Evolutionary conservation across 92 coral and sea anemone genomes (phyloP).

Genomic region (Zoanthus sociatus): DNA sequence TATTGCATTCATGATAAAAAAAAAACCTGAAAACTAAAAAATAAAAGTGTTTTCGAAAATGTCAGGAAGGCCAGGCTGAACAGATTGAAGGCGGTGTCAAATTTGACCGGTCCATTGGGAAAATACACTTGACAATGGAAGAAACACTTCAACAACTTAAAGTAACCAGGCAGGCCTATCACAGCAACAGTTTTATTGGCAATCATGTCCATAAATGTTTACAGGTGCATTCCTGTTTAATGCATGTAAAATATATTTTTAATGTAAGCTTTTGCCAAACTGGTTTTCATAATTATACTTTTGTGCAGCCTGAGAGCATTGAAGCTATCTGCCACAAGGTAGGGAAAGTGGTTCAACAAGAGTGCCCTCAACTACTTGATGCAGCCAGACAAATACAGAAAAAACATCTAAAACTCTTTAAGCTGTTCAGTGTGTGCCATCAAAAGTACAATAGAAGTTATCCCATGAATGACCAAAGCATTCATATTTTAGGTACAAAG

Average conservation of each 20-base stretch:
- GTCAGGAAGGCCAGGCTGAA: constrained; percentile 35
- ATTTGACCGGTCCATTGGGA: constrained; percentile 2
- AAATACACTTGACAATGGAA: constrained; percentile 23
- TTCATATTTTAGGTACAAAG: background rate
- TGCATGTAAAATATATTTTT: background rate
- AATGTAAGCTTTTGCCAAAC: background rate
- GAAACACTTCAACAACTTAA: background rate
- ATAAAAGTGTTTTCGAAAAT: constrained; percentile 2
- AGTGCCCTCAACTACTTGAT: constrained; percentile 12
- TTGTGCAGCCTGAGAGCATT: constrained; percentile 20
- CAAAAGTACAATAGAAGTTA: constrained; percentile 21
- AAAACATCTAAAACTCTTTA: constrained; percentile 10
- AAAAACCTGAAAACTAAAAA: too few relatives aligned
- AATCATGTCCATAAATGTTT: constrained; percentile 39
- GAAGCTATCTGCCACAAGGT: constrained; percentile 27
- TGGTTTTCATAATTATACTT: background rate
- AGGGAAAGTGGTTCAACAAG: constrained; percentile 30
- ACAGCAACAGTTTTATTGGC: constrained; percentile 32
- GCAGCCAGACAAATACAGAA: background rate
- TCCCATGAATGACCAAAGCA: constrained; percentile 7
- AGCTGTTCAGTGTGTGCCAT: constrained; percentile 16
- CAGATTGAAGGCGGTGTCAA: constrained; percentile 5
- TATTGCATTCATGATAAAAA: too few relatives aligned
- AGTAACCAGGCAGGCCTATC: constrained; percentile 25
- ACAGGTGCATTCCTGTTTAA: constrained; percentile 16